Percentiles rank a stretch among this genome's conserved stretches.
These are phyloP conservation scores for Condylura cristata DNA, from an alignment of 2,113 vertebrate species.

Conservation along the genomic window DNA sequence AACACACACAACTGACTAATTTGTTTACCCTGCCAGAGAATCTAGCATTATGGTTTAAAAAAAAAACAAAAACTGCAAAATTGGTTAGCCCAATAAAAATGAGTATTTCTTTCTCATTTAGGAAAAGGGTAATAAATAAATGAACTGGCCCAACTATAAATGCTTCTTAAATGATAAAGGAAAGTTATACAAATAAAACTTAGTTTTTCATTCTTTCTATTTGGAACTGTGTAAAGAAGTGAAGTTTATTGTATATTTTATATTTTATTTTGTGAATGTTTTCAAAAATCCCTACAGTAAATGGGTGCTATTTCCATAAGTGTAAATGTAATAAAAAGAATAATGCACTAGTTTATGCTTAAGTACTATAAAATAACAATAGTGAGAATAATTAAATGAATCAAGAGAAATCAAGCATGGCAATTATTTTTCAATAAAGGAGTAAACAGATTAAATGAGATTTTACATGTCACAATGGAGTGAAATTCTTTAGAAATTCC, in stretches of 20 bases:
- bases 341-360: neutral
- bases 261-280: neutral
- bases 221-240: conserved; percentile 13
- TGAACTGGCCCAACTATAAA: conserved; percentile 1
- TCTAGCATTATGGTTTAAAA: neutral
- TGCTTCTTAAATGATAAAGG: conserved; percentile 31
- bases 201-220: conserved; percentile 17
- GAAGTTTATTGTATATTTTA: neutral
- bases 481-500: neutral
- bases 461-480: neutral
- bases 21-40: neutral
- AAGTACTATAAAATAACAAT: conserved; percentile 11
- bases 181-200: neutral
- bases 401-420: neutral
- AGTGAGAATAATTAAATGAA: neutral
- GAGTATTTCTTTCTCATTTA: conserved; percentile 39
- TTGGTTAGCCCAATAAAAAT: conserved; percentile 20
- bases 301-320: neutral
- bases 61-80: neutral
- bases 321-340: conserved; percentile 27
- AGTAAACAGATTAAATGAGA: neutral
- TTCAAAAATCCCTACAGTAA: neutral
- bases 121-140: conserved; percentile 2
- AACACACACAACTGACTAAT: neutral
- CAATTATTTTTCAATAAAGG: neutral